phyloP scores from a whole-genome alignment of 2,888 invertebrate genomes.

The Anticlea derivata region DNA sequence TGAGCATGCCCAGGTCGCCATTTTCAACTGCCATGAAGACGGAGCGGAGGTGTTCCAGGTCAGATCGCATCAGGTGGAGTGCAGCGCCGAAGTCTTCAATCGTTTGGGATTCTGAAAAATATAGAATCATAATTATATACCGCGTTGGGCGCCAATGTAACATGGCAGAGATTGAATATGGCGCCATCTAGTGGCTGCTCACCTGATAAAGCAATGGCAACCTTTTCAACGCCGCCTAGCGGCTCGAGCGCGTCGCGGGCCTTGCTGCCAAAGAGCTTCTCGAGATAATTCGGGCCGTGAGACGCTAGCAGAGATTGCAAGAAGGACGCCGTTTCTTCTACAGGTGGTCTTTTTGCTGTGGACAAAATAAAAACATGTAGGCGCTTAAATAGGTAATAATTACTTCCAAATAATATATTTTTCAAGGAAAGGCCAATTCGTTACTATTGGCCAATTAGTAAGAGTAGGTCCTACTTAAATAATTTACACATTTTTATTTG shows the following conservation, averaged over 20 bases:
- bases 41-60: slow-evolving; percentile 95
- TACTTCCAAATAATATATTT: no score
- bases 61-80: slow-evolving; percentile 92
- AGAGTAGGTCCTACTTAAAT: neutral
- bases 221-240: slow-evolving; percentile 96
- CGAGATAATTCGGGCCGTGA: slow-evolving; percentile 98
- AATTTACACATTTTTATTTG: neutral
- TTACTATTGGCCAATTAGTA: no score
- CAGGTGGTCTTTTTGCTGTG: slow-evolving; percentile 97
- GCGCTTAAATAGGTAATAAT: no score
- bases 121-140: slow-evolving; percentile 27
- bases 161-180: slow-evolving; percentile 4
- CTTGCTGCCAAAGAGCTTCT: slow-evolving; percentile 97
- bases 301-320: slow-evolving; percentile 96
- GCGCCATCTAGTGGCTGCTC: slow-evolving; percentile 47
- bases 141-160: slow-evolving; percentile 35
- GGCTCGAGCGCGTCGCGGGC: slow-evolving; percentile 96
- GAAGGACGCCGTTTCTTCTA: slow-evolving; percentile 98
- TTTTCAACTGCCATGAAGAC: slow-evolving; percentile 98
- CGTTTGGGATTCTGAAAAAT: slow-evolving; percentile 93
- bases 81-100: slow-evolving; percentile 97
- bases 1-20: slow-evolving; percentile 96
- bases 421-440: no score
- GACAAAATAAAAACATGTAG: slow-evolving; percentile 33
- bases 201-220: slow-evolving; percentile 97